Evolutionary conservation across 2,797 vertebrate genomes (phyloP), one percentile per base, ranked within the genome.

Genomic region (Pseudochaenichthys georgianus): DNA sequence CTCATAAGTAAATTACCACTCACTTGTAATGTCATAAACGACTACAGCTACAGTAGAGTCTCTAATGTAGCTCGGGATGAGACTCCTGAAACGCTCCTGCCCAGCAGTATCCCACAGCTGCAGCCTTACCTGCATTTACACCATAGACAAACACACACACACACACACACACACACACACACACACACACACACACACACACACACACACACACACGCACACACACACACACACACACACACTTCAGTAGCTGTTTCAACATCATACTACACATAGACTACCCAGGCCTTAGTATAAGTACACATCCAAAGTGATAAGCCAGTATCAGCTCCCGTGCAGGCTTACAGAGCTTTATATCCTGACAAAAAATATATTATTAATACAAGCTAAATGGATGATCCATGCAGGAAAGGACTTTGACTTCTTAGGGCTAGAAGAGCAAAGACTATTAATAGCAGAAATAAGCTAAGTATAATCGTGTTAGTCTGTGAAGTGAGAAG

Each of bases 51-150:
- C 96, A 0, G 97, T 97, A 82, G 97, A 98, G 93, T 98, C 97
- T 75, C 97, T 95, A 85, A 98, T 98, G 85, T 98, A 98, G 93
- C 97, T 98, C 67, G 97, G 96, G 76, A 98, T 98, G 81, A 98
- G 96, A 89, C 97, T 98, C 82, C 97, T 95, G 92, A 98, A 98
- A 45, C 97, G 95, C 87, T 98, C 97, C 92, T 98, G 97, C 63
- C 97, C 97, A 0, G 97, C 97, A 13, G 97, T 98, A 82, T 98
- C 97, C 97, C 96, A 98, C 67, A 98, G 94, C 93, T 98, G 97
- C 94, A 98, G 95, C 83, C 97, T 95, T 79, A 98, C 96, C 96
- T 98, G 86, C 64, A 61, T 2, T 41, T 31, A 72, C 12, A 61
- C 47, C 34, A 38, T 34, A 38, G 11, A n/a, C 16, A 48, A 1